These are phyloP conservation scores for Acrobasis consociella DNA, from an alignment of 2,888 invertebrate species.

Conservation along the genomic window DNA sequence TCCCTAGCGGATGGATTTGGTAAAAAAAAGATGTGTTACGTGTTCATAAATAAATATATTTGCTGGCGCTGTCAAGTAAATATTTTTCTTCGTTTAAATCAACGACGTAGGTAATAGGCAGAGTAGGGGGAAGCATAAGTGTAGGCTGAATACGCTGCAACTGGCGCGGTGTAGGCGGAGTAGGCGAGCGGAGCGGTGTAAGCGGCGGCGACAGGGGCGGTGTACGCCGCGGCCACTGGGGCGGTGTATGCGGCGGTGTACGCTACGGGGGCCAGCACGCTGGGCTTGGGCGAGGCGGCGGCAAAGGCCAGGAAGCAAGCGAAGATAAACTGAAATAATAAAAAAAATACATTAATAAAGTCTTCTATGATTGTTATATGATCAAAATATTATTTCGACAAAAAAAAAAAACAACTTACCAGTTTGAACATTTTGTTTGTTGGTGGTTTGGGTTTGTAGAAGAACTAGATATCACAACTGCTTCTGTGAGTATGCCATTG, in stretches of 20 bases:
- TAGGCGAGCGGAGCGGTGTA: conserved; percentile 66
- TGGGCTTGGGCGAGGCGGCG: conserved; percentile 62
- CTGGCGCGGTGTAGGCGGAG: conserved; percentile 55
- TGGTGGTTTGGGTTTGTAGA: background rate
- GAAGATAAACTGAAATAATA: conserved; percentile 54
- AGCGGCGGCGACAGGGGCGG: conserved; percentile 64
- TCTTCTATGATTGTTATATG: too few species aligned
- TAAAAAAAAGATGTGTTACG: background rate
- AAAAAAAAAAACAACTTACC: conserved; percentile 50
- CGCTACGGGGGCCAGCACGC: conserved; percentile 45
- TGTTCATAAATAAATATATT: conserved; percentile 10
- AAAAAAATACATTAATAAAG: background rate
- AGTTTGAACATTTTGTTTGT: conserved; percentile 55
- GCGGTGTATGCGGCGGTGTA: conserved; percentile 53
- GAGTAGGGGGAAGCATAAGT: conserved; percentile 31
- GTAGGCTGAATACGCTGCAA: conserved; percentile 40
- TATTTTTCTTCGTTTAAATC: conserved; percentile 9
- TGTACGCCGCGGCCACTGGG: conserved; percentile 51
- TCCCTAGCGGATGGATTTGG: too few species aligned
- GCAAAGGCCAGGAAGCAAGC: conserved; percentile 62
- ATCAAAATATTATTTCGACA: too few species aligned
- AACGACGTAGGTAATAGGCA: conserved; percentile 41
- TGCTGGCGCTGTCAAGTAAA: background rate
- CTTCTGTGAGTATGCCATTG: conserved; percentile 35
- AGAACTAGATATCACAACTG: conserved; percentile 25